These are phyloP conservation scores for Anastatus disparis DNA, from an alignment of 1,140 invertebrate genomes.

Conservation along the genomic window DNA sequence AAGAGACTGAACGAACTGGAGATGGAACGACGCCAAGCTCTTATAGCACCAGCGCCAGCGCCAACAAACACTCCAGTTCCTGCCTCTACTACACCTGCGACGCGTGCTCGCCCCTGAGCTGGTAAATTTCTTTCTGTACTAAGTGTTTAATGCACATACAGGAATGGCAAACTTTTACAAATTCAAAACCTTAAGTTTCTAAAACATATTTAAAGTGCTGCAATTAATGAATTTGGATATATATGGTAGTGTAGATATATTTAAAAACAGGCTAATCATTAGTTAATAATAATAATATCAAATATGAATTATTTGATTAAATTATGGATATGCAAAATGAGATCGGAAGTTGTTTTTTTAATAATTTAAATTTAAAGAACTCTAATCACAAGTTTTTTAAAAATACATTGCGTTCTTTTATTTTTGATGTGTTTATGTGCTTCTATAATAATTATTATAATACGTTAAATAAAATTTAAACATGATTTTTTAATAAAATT, in stretches of 20 bases:
- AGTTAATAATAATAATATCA: slow-evolving; percentile 2
- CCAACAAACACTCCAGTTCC: slow-evolving; percentile 62
- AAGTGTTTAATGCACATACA: slow-evolving; percentile 23
- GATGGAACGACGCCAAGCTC: slow-evolving; percentile 67
- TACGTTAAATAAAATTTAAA: too few relatives aligned
- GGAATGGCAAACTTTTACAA: slow-evolving; percentile 13
- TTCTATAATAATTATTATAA: too few relatives aligned
- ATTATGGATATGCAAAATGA: slow-evolving; percentile 6
- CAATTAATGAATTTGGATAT: slow-evolving; percentile 26
- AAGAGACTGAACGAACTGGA: slow-evolving; percentile 89
- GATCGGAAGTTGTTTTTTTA: background rate
- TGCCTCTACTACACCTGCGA: slow-evolving; percentile 59
- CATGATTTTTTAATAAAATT: too few relatives aligned
- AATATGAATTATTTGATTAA: slow-evolving; percentile 16
- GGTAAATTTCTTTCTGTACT: slow-evolving; percentile 49
- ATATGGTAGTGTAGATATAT: slow-evolving; percentile 25
- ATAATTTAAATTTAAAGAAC: too few relatives aligned
- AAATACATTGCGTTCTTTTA: too few relatives aligned
- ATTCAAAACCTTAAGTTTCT: background rate
- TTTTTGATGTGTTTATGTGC: too few relatives aligned
- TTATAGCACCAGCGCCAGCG: slow-evolving; percentile 55
- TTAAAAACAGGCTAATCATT: slow-evolving; percentile 11
- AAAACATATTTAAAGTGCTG: slow-evolving; percentile 30
- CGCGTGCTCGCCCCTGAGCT: slow-evolving; percentile 66
- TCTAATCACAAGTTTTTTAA: too few relatives aligned